Base-by-base conservation (phyloP, 2,113 vertebrate genomes). In the Illadopsis cleaveri region DNA sequence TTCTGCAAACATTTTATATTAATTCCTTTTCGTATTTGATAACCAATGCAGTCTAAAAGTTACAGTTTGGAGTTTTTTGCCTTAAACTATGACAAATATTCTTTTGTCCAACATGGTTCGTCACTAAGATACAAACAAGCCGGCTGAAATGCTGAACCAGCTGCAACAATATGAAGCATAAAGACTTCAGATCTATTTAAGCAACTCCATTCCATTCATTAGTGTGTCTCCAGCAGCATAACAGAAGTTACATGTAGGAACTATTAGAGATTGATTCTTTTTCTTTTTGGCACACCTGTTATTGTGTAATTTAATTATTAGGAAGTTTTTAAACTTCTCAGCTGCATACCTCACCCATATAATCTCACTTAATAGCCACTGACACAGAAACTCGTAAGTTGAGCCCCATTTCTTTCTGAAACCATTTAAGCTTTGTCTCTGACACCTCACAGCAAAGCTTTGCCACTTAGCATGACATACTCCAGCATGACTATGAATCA, bases 401-500 rank as follows among this genome's bases (percentile, higher is more conserved):
- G 35, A 91, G 54, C 27, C 24, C 5, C 24, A 50, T 71, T 91
- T 73, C 22, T 42, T 86, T 92, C 38, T 62, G 35, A 78, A 91
- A 62, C 18, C 28, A 48, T 61, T 83, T 90, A 81, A 89, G 69
- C 65, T 80, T 93, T 54, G 77, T 33, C 62, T 90, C 60, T 75
- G 79, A 85, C 66, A 79, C 42, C 61, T 92, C 91, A 66, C 47
- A 93, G 76, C 72, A 81, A 86, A 91, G 47, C 65, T 81, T 56
- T 30, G 4, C 53, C 66, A 82, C 27, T 78, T 25, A 31, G 28
- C 21, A 35, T 91, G 87, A 94, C 72, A 62, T 31, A 85, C 1
- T 25, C 24, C 56, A 45, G 69, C 40, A 47, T 94, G 95, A 95
- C 92, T 64, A 79, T 84, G 93, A 96, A 71, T 93, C 95, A 97